Evolutionary conservation across 1,140 invertebrate species (phyloP).

Genomic region (Drosophila leontia): DNA sequence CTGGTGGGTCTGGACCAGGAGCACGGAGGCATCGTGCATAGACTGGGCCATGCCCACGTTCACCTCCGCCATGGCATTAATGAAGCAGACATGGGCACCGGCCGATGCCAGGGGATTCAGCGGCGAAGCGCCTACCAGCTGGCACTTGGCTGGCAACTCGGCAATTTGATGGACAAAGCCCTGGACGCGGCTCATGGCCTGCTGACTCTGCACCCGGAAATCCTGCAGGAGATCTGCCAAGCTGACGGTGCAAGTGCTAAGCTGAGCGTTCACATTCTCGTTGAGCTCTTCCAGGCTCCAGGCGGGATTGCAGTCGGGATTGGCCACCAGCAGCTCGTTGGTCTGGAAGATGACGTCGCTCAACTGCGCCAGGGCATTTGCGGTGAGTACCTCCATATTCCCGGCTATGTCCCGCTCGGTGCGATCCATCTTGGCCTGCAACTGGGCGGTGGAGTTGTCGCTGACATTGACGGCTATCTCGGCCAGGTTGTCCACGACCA

Average conservation of each 20-base stretch:
- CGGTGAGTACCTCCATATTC: slow-evolving; percentile 50
- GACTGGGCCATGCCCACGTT: slow-evolving; percentile 59
- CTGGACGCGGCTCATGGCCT: slow-evolving; percentile 42
- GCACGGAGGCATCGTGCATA: slow-evolving; percentile 58
- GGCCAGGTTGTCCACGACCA: slow-evolving; percentile 62
- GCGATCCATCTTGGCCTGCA: slow-evolving; percentile 58
- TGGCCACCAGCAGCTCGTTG: slow-evolving; percentile 50
- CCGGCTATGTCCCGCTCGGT: slow-evolving; percentile 30
- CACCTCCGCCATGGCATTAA: slow-evolving; percentile 54
- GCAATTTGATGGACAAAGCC: slow-evolving; percentile 57
- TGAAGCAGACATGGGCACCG: slow-evolving; percentile 50
- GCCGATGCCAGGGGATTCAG: slow-evolving; percentile 26
- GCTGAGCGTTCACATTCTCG: slow-evolving; percentile 51
- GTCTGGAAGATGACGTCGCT: slow-evolving; percentile 59
- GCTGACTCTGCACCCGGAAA: slow-evolving; percentile 38
- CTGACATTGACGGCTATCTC: slow-evolving; percentile 57
- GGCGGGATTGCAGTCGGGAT: slow-evolving; percentile 57
- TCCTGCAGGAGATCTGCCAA: slow-evolving; percentile 22
- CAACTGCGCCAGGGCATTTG: slow-evolving; percentile 50
- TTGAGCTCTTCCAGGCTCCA: slow-evolving; percentile 66
- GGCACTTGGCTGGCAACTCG: slow-evolving; percentile 49
- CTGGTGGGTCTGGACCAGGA: slow-evolving; percentile 55
- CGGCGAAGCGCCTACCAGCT: slow-evolving; percentile 19
- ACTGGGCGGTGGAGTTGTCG: slow-evolving; percentile 49
- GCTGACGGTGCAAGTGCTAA: slow-evolving; percentile 39